phyloP scores from a whole-genome alignment of 1,140 invertebrate species.

The Bombus confusus region DNA sequence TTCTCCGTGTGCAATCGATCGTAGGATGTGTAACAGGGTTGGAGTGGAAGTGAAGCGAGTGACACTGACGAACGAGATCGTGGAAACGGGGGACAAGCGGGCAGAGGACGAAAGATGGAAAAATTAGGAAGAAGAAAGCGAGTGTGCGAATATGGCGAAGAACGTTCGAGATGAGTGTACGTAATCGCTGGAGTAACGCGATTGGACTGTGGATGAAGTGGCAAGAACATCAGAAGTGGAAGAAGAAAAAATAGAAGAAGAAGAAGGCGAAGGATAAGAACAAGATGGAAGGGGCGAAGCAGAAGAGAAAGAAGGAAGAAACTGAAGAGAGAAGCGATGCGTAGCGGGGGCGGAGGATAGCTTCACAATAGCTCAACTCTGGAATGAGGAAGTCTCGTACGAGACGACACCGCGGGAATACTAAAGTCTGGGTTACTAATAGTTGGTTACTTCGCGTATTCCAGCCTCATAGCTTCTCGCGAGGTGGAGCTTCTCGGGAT shows the following conservation, averaged over 20 bases:
- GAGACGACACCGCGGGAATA: conserved; percentile 74
- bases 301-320: neutral
- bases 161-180: conserved; percentile 10
- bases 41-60: neutral
- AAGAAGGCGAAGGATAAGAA: neutral
- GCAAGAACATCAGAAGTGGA: neutral
- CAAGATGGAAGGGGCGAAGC: neutral
- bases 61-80: neutral
- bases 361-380: conserved; percentile 72
- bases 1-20: neutral
- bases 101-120: neutral
- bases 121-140: conserved; percentile 12
- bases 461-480: conserved; percentile 63
- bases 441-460: conserved; percentile 71
- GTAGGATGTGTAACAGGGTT: neutral
- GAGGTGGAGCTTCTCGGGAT: conserved; percentile 65
- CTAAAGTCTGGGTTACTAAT: conserved; percentile 78
- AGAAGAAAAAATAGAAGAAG: neutral
- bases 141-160: neutral
- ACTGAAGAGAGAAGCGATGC: conserved; percentile 40
- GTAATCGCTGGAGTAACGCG: conserved; percentile 49
- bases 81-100: conserved; percentile 4
- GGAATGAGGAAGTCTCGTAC: conserved; percentile 75
- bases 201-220: conserved; percentile 41
- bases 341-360: conserved; percentile 57